A percentile compares a stretch with the other conserved stretches of the same genome.
These are phyloP conservation scores for Rhinolophus ferrumequinum DNA, from an alignment of 2,113 vertebrate species.

Conservation along the genomic window DNA sequence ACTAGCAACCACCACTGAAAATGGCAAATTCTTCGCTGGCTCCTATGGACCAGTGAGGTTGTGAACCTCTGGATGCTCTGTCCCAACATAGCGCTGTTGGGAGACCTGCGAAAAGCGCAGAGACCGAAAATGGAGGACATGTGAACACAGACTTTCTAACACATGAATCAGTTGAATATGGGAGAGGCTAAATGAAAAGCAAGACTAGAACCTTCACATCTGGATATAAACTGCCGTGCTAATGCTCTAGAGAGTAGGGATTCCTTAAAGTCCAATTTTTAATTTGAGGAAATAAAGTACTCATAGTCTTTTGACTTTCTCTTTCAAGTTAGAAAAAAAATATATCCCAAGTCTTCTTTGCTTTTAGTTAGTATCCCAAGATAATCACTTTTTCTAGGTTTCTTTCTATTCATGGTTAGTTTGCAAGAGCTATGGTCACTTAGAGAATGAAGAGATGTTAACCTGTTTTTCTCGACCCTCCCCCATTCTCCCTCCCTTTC, in stretches of 20 bases:
- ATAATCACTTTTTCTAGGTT: conserved; percentile 4
- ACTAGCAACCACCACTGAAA: too few species aligned
- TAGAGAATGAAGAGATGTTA: background rate
- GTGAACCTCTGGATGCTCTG: too few species aligned
- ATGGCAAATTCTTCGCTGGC: too few species aligned
- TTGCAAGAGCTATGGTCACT: conserved; percentile 14
- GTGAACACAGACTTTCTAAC: background rate
- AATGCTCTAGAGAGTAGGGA: background rate
- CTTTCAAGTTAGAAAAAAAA: background rate
- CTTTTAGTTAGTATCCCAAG: conserved; percentile 27
- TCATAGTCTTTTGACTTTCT: conserved; percentile 45
- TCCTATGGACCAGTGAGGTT: too few species aligned
- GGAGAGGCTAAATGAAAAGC: background rate
- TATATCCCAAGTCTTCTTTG: background rate
- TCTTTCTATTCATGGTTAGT: conserved; percentile 36
- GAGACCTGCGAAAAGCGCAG: too few species aligned
- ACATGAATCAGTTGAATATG: background rate
- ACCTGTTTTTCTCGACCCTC: background rate
- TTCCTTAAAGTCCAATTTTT: background rate
- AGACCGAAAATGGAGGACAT: too few species aligned
- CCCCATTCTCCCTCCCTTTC: background rate
- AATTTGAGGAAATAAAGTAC: conserved; percentile 31
- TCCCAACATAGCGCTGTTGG: too few species aligned
- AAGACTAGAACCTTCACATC: conserved; percentile 15
- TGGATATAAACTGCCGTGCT: background rate